Evolutionary conservation across 2,888 invertebrate genomes (phyloP).

Genomic region (Gryllus longicercus): DNA sequence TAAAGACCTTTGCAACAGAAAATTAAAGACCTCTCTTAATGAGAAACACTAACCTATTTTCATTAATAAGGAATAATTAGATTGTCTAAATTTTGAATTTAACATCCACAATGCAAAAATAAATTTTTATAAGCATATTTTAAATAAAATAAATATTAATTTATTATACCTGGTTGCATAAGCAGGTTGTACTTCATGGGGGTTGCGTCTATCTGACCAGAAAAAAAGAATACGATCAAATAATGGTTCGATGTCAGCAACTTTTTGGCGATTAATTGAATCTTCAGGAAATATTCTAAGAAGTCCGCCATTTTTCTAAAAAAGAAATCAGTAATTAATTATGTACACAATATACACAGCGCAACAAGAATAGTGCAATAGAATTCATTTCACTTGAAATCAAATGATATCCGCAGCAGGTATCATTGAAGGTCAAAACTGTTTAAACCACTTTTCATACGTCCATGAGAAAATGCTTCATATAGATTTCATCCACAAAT

Average conservation of each 20-base stretch:
- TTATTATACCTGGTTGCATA: slow-evolving; percentile 63
- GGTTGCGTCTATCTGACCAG: slow-evolving; percentile 96
- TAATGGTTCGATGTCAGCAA: slow-evolving; percentile 86
- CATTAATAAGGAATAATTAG: slow-evolving; percentile 17
- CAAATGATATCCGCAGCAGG: too few relatives aligned
- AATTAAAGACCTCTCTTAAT: not conserved
- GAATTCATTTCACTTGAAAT: too few relatives aligned
- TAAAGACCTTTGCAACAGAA: slow-evolving; percentile 26
- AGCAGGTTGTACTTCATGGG: slow-evolving; percentile 94
- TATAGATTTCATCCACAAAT: too few relatives aligned
- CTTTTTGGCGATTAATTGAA: slow-evolving; percentile 61
- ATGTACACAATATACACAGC: too few relatives aligned
- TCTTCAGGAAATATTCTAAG: slow-evolving; percentile 90
- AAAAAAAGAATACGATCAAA: slow-evolving; percentile 94
- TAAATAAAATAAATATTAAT: not conserved
- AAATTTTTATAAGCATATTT: not conserved
- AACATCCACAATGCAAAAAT: not conserved
- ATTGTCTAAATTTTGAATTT: not conserved
- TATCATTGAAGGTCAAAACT: too few relatives aligned
- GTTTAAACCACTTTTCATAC: too few relatives aligned
- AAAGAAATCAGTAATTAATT: slow-evolving; percentile 18
- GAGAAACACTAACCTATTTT: not conserved
- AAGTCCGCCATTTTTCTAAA: slow-evolving; percentile 69
- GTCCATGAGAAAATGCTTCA: too few relatives aligned
- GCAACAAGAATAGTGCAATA: too few relatives aligned